These are phyloP conservation scores for Heteromyza rotundicornis DNA, from an alignment of 2,888 invertebrate species.

Conservation along the genomic window DNA sequence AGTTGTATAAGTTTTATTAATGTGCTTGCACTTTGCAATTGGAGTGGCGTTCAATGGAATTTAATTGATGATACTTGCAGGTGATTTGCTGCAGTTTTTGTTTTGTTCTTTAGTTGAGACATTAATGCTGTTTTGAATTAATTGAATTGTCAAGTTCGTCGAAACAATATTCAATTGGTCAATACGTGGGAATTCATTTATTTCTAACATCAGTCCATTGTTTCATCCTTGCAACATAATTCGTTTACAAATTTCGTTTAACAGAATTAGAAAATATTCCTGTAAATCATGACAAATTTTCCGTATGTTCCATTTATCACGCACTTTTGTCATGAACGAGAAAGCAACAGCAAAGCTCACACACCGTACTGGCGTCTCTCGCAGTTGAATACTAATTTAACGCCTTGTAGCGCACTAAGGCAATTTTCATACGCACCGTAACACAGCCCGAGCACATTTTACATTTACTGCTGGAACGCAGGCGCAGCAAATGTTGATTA, in stretches of 20 bases:
- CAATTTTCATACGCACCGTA: neutral
- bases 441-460: neutral
- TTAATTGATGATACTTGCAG: slow-evolving; percentile 2
- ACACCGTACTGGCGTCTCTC: neutral
- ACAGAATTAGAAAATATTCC: no score
- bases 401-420: neutral
- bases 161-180: no score
- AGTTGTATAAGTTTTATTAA: neutral
- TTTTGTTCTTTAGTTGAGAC: no score
- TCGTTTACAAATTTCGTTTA: no score
- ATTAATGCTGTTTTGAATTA: no score
- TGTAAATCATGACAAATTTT: neutral
- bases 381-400: neutral
- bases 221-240: no score
- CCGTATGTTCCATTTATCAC: no score
- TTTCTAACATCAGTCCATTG: no score
- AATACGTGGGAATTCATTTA: no score
- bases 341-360: neutral
- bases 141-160: no score
- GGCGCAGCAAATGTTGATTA: neutral
- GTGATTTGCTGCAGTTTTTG: no score
- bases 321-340: no score
- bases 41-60: neutral
- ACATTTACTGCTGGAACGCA: neutral
- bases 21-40: neutral